A percentile compares a stretch with the other conserved stretches of the same genome.
Conservation (phyloP, 2,888 invertebrate genomes). For the Rambutsinella grinnellia region DNA sequence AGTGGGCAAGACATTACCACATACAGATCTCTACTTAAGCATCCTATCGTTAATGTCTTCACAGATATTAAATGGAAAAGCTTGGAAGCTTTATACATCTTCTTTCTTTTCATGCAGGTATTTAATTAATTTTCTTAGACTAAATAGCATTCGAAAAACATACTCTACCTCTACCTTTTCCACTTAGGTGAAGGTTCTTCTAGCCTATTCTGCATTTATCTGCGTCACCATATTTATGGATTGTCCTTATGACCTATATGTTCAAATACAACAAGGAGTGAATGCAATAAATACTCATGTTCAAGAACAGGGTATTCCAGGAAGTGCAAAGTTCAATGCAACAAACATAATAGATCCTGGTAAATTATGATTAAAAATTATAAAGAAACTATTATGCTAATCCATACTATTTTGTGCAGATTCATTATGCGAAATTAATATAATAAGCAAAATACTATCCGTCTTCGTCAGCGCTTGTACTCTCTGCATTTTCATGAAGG, state of each 20-base stretch:
- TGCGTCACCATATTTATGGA: constrained; percentile 48
- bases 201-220: constrained; percentile 47
- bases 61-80: constrained; percentile 60
- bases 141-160: not conserved
- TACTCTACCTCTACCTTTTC: not conserved
- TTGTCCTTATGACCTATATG: constrained; percentile 48
- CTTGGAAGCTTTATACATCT: constrained; percentile 39
- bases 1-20: constrained; percentile 29
- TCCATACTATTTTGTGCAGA: constrained; percentile 2
- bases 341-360: constrained; percentile 24
- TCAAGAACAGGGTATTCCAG: not conserved
- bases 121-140: not conserved
- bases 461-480: constrained; percentile 30
- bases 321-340: constrained; percentile 8
- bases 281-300: not conserved
- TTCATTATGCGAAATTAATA: constrained; percentile 30
- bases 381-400: not conserved
- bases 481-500: constrained; percentile 31
- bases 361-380: not conserved
- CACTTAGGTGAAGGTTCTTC: constrained; percentile 30
- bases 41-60: constrained; percentile 59
- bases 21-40: constrained; percentile 37
- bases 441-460: constrained; percentile 39
- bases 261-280: not conserved
- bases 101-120: constrained; percentile 48